Evolutionary conservation across 2,113 vertebrate genomes (phyloP).

Genomic region (Hypocryptadius cinnamomeus): DNA sequence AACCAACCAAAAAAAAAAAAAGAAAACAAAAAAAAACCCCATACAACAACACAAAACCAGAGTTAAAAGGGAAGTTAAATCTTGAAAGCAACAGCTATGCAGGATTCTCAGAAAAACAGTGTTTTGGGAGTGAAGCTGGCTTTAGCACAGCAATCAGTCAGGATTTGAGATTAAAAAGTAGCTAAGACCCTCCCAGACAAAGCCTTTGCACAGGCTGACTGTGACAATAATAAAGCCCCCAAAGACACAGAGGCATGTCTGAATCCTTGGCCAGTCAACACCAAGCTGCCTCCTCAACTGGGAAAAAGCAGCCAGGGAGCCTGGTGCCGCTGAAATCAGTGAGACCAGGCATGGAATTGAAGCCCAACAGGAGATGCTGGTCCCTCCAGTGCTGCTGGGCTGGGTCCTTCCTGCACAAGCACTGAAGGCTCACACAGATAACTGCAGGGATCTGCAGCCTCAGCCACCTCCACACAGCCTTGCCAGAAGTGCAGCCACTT

Average conservation of each 20-base stretch:
- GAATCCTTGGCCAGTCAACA: neutral
- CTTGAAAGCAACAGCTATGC: neutral
- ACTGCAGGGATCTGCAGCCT: neutral
- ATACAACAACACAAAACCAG: neutral
- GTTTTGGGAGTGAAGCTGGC: neutral
- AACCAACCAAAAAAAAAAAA: neutral
- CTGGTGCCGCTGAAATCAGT: neutral
- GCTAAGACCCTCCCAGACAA: slow-evolving; percentile 13
- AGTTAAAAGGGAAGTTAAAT: neutral
- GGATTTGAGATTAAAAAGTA: slow-evolving; percentile 33
- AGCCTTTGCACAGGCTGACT: neutral
- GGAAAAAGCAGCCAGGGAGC: neutral
- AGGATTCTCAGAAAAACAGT: neutral
- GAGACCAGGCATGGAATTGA: neutral
- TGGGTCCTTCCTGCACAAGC: neutral
- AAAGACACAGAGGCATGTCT: neutral
- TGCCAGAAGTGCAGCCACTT: neutral
- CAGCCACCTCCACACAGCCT: neutral
- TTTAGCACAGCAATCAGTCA: slow-evolving; percentile 3
- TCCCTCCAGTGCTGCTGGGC: neutral
- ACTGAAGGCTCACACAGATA: neutral
- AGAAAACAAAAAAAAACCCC: neutral
- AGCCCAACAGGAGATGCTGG: neutral
- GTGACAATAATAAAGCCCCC: neutral
- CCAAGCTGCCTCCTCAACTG: neutral